These are phyloP conservation scores for Pygocentrus nattereri DNA, from an alignment of 2,797 vertebrate species.

Conservation along the genomic window DNA sequence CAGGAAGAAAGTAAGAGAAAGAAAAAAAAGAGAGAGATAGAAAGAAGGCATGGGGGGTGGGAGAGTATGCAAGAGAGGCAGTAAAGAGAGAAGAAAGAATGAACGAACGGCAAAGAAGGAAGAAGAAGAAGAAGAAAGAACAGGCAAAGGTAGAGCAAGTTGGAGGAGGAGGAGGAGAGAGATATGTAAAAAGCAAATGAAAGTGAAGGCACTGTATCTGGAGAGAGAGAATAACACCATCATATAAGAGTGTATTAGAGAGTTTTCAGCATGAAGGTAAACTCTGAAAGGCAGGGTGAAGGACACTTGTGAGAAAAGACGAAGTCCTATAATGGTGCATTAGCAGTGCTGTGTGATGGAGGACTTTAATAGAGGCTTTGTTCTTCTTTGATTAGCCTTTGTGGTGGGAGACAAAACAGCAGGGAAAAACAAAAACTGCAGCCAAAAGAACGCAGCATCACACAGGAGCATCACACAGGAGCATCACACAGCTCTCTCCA, in stretches of 20 bases:
- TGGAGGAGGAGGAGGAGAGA: background rate
- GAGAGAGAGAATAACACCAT: background rate
- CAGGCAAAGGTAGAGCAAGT: too few relatives aligned
- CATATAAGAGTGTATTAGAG: background rate
- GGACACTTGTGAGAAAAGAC: conserved; percentile 10
- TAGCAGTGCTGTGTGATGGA: conserved; percentile 34
- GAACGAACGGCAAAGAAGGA: conserved; percentile 15
- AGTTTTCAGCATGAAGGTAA: background rate
- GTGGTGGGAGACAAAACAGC: conserved; percentile 1
- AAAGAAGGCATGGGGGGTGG: background rate
- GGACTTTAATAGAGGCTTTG: conserved; percentile 42
- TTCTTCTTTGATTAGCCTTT: conserved; percentile 50
- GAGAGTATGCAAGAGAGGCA: conserved; percentile 11
- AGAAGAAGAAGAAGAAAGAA: too few relatives aligned
- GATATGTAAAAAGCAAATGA: background rate
- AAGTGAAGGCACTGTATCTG: background rate
- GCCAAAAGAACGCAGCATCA: background rate
- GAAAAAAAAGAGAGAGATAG: background rate
- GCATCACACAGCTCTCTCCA: background rate
- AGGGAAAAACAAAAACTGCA: background rate
- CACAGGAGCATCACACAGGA: background rate
- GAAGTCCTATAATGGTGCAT: conserved; percentile 47
- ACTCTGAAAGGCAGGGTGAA: conserved; percentile 37
- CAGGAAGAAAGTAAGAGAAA: background rate
- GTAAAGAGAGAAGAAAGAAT: conserved; percentile 7